Evolutionary conservation across 2,797 vertebrate species (phyloP), one percentile per base, ranked within the genome.

Genomic region (Acrocephalus scirpaceus): DNA sequence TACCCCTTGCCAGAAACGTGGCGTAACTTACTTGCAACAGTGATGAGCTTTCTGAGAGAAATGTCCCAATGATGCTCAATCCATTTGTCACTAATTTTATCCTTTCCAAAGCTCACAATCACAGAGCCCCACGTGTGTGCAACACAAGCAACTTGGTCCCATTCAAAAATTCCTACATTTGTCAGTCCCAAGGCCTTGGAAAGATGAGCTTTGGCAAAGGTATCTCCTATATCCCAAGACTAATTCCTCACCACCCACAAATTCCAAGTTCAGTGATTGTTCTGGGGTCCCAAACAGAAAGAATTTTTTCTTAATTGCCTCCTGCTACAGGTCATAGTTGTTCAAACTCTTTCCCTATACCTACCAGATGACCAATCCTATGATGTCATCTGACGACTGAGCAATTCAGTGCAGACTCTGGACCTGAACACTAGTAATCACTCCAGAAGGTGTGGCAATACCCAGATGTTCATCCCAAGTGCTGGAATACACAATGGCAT

Each of bases 401-500:
- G 34, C 14, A 64, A 22, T 22, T 56, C 42, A 30, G 26, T 27
- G 34, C 26, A 22, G 56, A 42, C 30, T 61, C 20, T 34, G 42
- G 30, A 56, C 17, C 25, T 70, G 40, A 70, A 26, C 42, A 54
- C 11, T 5, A 62, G 40, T 42, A 70, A 22, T 40, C 34, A 40
- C 20, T 42, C 26, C 48, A 70, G 20, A 70, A 47, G 29, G 34
- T 40, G 25, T 70, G 65, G 30, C 40, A 70, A n/a, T 62, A 30
- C 17, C 9, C 21, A 30, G 20, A 34, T 0, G 0, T 40, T 9
- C 17, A 48, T 30, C 48, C 21, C 57, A 56, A 62, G 14, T 30
- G 20, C 48, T 62, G 14, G 9, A 70, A 56, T 42, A 62, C 5
- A 26, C 30, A 34, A 70, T 15, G 48, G 34, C 34, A 54, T 17